Evolutionary conservation across 2,113 vertebrate genomes (phyloP).

Genomic region (Tautogolabrus adspersus): DNA sequence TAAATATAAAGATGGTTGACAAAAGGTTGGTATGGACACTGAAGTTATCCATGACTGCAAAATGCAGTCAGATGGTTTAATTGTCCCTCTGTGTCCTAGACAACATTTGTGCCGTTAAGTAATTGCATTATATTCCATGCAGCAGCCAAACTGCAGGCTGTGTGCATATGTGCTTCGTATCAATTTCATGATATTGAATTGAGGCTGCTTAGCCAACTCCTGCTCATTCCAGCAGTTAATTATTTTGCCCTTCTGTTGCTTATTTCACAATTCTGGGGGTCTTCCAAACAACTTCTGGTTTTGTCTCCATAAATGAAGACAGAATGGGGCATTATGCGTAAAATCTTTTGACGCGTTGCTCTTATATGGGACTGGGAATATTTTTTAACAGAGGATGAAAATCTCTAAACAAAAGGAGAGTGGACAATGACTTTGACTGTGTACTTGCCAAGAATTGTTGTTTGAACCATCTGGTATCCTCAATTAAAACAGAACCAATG

Average conservation of each 20-base stretch:
- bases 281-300: constrained; percentile 35
- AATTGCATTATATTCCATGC: background rate
- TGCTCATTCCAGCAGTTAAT: constrained; percentile 22
- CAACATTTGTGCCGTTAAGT: background rate
- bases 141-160: constrained; percentile 19
- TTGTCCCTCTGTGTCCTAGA: constrained; percentile 3
- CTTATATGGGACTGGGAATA: background rate
- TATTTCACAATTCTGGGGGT: constrained; percentile 23
- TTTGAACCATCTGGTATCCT: constrained; percentile 3
- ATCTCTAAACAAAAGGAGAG: background rate
- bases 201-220: background rate
- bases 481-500: background rate
- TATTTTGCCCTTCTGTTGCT: constrained; percentile 28
- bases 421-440: background rate
- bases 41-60: background rate
- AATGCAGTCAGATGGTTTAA: constrained; percentile 23
- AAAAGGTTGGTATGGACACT: background rate
- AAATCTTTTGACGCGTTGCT: constrained; percentile 1
- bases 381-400: background rate
- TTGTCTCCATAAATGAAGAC: background rate
- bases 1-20: background rate
- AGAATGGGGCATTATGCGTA: background rate
- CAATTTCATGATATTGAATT: background rate
- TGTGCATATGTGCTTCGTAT: background rate
- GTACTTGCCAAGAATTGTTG: too few species aligned